Conservation (phyloP, 2,113 vertebrate genomes). For the Pungitius pungitius region DNA sequence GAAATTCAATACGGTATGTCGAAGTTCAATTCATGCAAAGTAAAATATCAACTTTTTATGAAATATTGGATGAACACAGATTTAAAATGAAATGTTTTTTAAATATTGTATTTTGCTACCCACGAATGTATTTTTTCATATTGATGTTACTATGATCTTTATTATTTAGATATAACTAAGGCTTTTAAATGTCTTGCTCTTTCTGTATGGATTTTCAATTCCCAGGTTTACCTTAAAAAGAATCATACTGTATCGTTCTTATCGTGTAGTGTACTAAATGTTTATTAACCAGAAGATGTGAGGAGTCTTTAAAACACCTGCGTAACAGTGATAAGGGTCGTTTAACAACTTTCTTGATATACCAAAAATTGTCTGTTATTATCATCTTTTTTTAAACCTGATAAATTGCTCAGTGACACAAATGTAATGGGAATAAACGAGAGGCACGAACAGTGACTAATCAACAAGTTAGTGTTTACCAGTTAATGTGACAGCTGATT, state of each 20-base stretch:
- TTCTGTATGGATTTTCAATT: neutral
- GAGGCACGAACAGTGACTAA: neutral
- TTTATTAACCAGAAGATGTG: neutral
- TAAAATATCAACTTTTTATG: neutral
- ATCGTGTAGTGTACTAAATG: neutral
- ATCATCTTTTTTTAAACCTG: neutral
- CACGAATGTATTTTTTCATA: neutral
- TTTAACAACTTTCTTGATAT: slow-evolving; percentile 7
- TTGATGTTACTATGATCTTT: neutral
- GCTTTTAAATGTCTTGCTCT: neutral
- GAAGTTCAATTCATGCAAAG: neutral
- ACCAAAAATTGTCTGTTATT: neutral
- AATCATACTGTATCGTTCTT: neutral
- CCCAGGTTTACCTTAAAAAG: neutral
- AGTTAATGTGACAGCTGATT: slow-evolving; percentile 36
- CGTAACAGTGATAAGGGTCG: neutral
- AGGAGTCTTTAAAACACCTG: neutral
- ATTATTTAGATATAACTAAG: neutral
- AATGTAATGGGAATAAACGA: neutral
- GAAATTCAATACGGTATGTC: too few relatives aligned
- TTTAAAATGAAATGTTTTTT: neutral
- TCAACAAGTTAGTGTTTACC: slow-evolving; percentile 38
- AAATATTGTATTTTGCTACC: neutral
- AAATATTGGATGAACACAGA: neutral
- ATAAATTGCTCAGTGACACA: neutral